Base-by-base conservation (phyloP, 2,113 vertebrate genomes). In the Heptranchias perlo region DNA sequence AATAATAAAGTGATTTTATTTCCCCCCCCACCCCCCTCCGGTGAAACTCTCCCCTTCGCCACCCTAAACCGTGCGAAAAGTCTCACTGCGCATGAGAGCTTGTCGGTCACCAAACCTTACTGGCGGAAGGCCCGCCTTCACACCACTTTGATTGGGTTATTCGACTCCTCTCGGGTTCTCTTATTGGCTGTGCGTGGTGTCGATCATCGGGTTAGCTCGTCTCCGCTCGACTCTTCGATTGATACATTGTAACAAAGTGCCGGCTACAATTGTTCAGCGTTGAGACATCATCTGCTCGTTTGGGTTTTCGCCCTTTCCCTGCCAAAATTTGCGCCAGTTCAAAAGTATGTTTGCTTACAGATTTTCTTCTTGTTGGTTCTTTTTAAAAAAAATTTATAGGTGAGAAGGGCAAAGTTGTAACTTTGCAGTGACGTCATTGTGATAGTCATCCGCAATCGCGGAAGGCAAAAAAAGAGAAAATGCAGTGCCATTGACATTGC, bases 401-500 rank as follows among this genome's bases (percentile, higher is more conserved):
- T 61, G 21, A 7, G 39, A n/a, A 2, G 89, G 58, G 54, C 35
- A 92, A 92, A 92, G 89, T 93, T 64, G 58, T 21, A 93, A 93
- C 89, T 64, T 93, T 64, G 58, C 21, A 23, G 89, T 93, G 89
- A 93, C 89, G 89, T 93, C 89, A 93, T 93, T 62, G 35, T 7
- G 58, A 93, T 93, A 93, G n/a, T 93, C 89, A 93, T 93, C 89
- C 89, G 89, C 89, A 93, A 39, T 62, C 58, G 89, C 89, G 89
- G 89, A 93, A 39, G 89, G 58, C 35, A 93, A 93, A 93, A 91
- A 52, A 47, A 39, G 58, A 39, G 89, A 92, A 89, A 89, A 91
- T 61, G 8, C 89, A 93, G 58, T 93, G 16, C 58, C 35, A n/a
- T 4, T 28, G 84, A 93, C 35, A 64, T 62, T 93, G 89, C 18